phyloP scores from a whole-genome alignment of 2,797 vertebrate species.

The Epinephelus coioides region DNA sequence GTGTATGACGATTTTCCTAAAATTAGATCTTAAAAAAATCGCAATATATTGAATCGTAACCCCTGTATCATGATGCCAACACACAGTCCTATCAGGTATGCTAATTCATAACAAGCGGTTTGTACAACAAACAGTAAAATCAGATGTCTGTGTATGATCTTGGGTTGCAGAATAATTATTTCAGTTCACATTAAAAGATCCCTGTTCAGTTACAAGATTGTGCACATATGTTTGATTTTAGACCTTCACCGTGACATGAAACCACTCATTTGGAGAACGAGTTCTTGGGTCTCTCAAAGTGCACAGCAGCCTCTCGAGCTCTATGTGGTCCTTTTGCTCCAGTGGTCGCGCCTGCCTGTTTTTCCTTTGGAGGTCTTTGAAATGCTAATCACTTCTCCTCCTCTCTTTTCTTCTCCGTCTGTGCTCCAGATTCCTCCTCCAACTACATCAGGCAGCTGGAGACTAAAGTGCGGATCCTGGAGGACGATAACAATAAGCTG shows the following conservation, averaged over 20 bases:
- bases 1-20: too few relatives aligned
- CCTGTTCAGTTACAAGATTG: not conserved
- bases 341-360: slow-evolving; percentile 34
- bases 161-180: not conserved
- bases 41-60: too few relatives aligned
- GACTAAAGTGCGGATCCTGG: slow-evolving; percentile 94
- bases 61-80: too few relatives aligned
- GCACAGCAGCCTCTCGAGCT: slow-evolving; percentile 41
- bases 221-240: slow-evolving; percentile 8
- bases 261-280: not conserved
- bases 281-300: slow-evolving; percentile 27
- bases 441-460: slow-evolving; percentile 96
- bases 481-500: slow-evolving; percentile 93
- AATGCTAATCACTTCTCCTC: slow-evolving; percentile 74
- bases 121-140: not conserved
- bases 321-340: slow-evolving; percentile 61
- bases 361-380: slow-evolving; percentile 67
- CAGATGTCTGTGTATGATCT: not conserved
- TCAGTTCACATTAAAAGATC: not conserved
- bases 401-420: slow-evolving; percentile 50
- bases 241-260: not conserved
- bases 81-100: not conserved
- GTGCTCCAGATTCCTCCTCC: slow-evolving; percentile 91
- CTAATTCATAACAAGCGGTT: not conserved
- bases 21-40: too few relatives aligned